Evolutionary conservation across 2,888 invertebrate genomes (phyloP), one percentile per base, ranked within the genome.

Genomic region (Diaperis boleti): DNA sequence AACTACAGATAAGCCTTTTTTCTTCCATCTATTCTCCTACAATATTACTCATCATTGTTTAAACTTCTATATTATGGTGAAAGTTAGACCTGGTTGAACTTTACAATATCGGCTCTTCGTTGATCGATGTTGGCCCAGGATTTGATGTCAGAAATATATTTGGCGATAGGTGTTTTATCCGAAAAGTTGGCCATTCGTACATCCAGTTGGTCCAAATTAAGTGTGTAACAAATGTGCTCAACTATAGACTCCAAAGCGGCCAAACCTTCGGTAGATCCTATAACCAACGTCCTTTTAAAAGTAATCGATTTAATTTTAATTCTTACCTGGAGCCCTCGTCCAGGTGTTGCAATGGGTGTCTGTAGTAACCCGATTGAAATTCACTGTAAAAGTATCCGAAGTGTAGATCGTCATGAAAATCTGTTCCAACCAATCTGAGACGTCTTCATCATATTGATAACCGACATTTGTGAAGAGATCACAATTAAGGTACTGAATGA

Each of bases 21-120:
- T 95, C 72, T 87, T 91, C 94, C 94, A 95, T 18, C 91, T 83
- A 80, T 94, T 92, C 49, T 84, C 82, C 88, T 87, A 71, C 54
- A 37, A 67, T 22, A 31, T 18, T 10, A 17, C 7, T 11, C n/a
- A 20, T 7, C 11, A n/a, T n/a, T n/a, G n/a, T n/a, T n/a, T 22
- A 4, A 22, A 22, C 22, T 22, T 22, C n/a, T n/a, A n/a, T n/a
- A n/a, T 26, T 5, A 5, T 81, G 72, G 92, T 92, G 73, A 87
- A 90, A 5, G 80, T 75, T 11, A 84, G 81, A n/a, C n/a, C n/a
- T n/a, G n/a, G n/a, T n/a, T n/a, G n/a, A n/a, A n/a, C n/a, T n/a
- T n/a, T n/a, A n/a, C n/a, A 1, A 90, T 83, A 35, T 83, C 84
- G 56, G 79, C 78, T 68, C 83, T 85, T 6, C 91, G 82, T 6